Conservation (phyloP, 2,113 vertebrate species). For the Gavialis gangeticus region DNA sequence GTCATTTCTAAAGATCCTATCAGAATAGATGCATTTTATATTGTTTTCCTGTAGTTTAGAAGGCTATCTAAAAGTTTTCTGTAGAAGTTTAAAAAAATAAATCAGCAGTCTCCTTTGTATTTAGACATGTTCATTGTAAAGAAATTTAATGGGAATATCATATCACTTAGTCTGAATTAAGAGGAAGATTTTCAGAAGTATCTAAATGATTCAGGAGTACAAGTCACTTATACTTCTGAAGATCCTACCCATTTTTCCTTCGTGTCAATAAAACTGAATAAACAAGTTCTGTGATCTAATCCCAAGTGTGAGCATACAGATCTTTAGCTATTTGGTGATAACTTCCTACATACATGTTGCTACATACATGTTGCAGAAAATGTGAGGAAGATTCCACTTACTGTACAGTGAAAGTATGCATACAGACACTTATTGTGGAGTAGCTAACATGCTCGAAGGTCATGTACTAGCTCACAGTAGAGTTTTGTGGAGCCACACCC, state of each 20-base stretch:
- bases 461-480: not conserved
- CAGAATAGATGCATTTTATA: not conserved
- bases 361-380: no score
- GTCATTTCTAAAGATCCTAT: not conserved
- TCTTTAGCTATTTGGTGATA: no score
- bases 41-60: not conserved
- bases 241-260: not conserved
- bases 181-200: not conserved
- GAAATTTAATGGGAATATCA: not conserved
- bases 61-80: not conserved
- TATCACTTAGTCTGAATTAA: not conserved
- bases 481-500: no score
- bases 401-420: no score
- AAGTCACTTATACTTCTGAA: not conserved
- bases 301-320: no score
- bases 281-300: not conserved
- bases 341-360: no score
- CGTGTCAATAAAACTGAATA: rapidly evolving
- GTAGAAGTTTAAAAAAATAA: no score
- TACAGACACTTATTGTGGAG: no score
- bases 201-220: not conserved
- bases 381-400: no score
- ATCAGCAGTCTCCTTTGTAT: not conserved
- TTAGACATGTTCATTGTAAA: not conserved
- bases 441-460: no score